Conservation (phyloP, 2,113 vertebrate species). For the Neoarius graeffei region DNA sequence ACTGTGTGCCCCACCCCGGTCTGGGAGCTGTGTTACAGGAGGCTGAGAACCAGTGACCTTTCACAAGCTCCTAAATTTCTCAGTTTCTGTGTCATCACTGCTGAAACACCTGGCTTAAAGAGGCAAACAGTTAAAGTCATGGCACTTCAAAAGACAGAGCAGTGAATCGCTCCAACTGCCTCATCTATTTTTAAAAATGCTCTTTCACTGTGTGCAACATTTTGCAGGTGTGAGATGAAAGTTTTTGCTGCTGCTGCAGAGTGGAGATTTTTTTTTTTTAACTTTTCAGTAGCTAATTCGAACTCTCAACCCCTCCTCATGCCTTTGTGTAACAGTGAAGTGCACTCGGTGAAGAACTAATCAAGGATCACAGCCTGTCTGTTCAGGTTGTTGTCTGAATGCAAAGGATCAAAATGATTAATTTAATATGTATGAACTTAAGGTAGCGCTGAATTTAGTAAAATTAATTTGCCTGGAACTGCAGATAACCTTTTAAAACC, state of each 20-base stretch:
- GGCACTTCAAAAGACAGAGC: slow-evolving; percentile 28
- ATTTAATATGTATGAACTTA: neutral
- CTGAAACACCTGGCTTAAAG: slow-evolving; percentile 41
- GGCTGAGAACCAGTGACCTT: neutral
- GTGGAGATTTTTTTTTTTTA: neutral
- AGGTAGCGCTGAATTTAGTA: neutral
- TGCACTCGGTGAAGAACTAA: neutral
- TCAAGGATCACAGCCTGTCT: neutral
- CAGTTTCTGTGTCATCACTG: neutral
- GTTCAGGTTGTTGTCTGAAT: neutral
- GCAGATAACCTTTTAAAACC: neutral
- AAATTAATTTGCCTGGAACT: neutral
- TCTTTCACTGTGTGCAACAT: slow-evolving; percentile 24
- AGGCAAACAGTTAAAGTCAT: slow-evolving; percentile 28
- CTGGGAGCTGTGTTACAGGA: neutral
- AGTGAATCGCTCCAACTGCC: slow-evolving; percentile 33
- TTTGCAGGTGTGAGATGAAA: slow-evolving; percentile 46
- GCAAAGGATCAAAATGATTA: neutral
- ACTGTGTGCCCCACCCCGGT: neutral
- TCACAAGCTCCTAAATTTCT: neutral
- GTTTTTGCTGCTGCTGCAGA: neutral
- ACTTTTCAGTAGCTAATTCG: neutral
- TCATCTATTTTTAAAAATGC: slow-evolving; percentile 49
- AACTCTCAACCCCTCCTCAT: neutral
- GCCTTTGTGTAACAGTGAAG: neutral